A percentile compares a stretch with the other conserved stretches of the same genome.
Conservation (phyloP, 2,888 invertebrate species). For the Sarcophaga caerulescens region DNA sequence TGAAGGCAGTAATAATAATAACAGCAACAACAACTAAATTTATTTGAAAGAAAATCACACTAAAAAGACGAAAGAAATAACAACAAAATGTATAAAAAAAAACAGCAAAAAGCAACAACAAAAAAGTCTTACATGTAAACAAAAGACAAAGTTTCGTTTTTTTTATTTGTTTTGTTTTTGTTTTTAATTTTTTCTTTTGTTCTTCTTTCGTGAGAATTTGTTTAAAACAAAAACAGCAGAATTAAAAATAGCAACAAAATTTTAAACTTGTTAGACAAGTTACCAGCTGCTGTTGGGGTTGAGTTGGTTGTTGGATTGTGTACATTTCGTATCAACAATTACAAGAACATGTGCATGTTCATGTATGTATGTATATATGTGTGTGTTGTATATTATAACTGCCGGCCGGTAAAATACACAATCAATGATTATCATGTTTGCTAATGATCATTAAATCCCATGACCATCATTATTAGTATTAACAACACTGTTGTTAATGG, state of each 20-base stretch:
- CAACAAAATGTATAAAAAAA: constrained; percentile 23
- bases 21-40: too few relatives aligned
- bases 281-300: constrained; percentile 43
- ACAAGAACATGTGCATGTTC: neutral
- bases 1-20: too few relatives aligned
- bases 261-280: constrained; percentile 56
- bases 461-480: neutral
- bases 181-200: neutral
- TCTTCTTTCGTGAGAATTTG: constrained; percentile 45
- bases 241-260: neutral
- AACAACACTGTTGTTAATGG: neutral
- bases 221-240: constrained; percentile 28
- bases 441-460: neutral
- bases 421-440: neutral
- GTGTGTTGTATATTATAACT: neutral
- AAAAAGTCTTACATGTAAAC: neutral
- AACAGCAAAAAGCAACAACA: constrained; percentile 3
- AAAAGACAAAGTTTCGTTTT: neutral
- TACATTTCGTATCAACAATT: neutral
- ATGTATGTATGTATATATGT: too few relatives aligned
- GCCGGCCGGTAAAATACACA: constrained; percentile 62
- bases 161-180: neutral
- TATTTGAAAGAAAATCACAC: too few relatives aligned
- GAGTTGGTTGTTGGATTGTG: constrained; percentile 10
- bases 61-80: neutral